Evolutionary conservation across 2,888 invertebrate species (phyloP).

Genomic region (Pseudoips prasinana): DNA sequence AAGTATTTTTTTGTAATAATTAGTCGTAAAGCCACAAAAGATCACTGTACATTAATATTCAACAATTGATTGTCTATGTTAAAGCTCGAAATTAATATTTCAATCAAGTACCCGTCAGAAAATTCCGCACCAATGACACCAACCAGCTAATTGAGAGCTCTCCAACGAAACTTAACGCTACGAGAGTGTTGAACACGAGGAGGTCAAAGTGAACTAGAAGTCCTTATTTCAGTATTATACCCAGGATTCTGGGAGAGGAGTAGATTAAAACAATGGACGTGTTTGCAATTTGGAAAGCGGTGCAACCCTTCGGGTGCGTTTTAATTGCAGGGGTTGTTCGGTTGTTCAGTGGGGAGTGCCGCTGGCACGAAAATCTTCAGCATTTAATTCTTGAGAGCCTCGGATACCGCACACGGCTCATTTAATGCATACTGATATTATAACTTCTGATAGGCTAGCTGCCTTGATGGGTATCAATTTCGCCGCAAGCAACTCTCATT

Average conservation of each 20-base stretch:
- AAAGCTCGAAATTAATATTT: conserved; percentile 65
- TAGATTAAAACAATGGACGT: conserved; percentile 79
- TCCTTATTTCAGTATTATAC: conserved; percentile 58
- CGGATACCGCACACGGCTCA: conserved; percentile 46
- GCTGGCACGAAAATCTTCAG: conserved; percentile 51
- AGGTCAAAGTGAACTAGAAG: conserved; percentile 47
- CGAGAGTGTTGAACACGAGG: conserved; percentile 14
- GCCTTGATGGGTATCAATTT: conserved; percentile 19
- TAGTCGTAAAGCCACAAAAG: too few species aligned
- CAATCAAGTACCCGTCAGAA: conserved; percentile 59
- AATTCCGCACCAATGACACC: conserved; percentile 42
- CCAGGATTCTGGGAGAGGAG: conserved; percentile 59
- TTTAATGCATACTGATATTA: conserved; percentile 55
- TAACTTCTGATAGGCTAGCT: conserved; percentile 34
- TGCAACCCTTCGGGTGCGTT: conserved; percentile 78
- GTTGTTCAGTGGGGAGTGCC: conserved; percentile 39
- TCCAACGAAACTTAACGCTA: conserved; percentile 17
- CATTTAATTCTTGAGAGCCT: conserved; percentile 52
- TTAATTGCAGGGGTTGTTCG: conserved; percentile 71
- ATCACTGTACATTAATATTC: conserved; percentile 2
- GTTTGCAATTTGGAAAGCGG: conserved; percentile 73
- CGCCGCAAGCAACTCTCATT: conserved; percentile 2
- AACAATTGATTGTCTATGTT: conserved; percentile 27
- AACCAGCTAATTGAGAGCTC: conserved; percentile 44
- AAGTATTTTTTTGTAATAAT: too few species aligned